These are phyloP conservation scores for Nephila pilipes DNA, from an alignment of 1,140 invertebrate species.

Conservation along the genomic window DNA sequence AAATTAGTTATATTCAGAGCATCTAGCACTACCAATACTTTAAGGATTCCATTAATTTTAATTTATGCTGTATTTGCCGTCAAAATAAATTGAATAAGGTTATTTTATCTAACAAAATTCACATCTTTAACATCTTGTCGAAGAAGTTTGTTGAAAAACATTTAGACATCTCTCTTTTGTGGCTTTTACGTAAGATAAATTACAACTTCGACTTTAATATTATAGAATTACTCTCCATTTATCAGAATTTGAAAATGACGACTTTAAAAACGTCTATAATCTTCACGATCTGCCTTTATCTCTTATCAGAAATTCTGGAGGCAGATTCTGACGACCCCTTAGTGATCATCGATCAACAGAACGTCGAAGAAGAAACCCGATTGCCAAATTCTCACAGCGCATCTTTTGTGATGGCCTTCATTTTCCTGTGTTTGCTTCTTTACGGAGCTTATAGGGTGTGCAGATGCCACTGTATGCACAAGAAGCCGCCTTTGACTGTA, in stretches of 20 bases:
- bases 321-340: slow-evolving; percentile 15
- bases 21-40: too few species aligned
- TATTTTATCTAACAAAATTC: too few species aligned
- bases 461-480: background rate
- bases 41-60: too few species aligned
- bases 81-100: too few species aligned
- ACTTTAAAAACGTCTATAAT: background rate
- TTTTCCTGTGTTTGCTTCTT: slow-evolving; percentile 24
- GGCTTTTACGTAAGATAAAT: too few species aligned
- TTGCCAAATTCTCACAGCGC: slow-evolving; percentile 66
- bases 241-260: background rate
- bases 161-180: too few species aligned
- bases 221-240: background rate
- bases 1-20: too few species aligned
- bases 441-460: slow-evolving; percentile 57
- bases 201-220: background rate
- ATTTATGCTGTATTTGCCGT: too few species aligned
- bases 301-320: background rate
- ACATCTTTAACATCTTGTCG: too few species aligned
- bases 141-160: too few species aligned
- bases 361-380: background rate
- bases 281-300: background rate
- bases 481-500: slow-evolving; percentile 21
- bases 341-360: slow-evolving; percentile 9
- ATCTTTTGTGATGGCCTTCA: slow-evolving; percentile 56